Percentiles rank a stretch among this genome's conserved stretches.
These are phyloP conservation scores for Agonopterix heracliana DNA, from an alignment of 2,888 invertebrate genomes.

Conservation along the genomic window DNA sequence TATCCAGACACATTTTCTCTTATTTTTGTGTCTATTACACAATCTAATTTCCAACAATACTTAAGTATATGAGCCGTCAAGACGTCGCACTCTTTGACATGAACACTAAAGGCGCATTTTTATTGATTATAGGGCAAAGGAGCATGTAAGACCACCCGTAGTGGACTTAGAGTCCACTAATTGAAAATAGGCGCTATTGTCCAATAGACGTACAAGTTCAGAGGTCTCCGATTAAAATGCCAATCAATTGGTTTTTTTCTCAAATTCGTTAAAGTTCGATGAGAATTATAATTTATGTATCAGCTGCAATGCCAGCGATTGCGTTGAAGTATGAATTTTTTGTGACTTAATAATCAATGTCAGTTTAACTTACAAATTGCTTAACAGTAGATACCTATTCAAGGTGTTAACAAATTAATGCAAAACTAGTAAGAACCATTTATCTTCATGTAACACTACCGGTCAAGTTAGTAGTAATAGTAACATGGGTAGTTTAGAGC, in stretches of 20 bases:
- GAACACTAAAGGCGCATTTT: constrained; percentile 35
- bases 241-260: constrained; percentile 44
- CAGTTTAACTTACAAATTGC: too few relatives aligned
- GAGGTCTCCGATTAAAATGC: constrained; percentile 48
- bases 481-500: too few relatives aligned
- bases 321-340: background rate
- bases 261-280: constrained; percentile 33
- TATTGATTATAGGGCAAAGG: constrained; percentile 49
- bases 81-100: constrained; percentile 36
- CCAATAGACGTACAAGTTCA: constrained; percentile 46
- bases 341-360: background rate
- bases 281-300: constrained; percentile 4
- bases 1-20: too few relatives aligned
- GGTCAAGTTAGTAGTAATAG: too few relatives aligned
- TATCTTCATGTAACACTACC: too few relatives aligned
- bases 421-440: too few relatives aligned
- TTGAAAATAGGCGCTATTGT: constrained; percentile 50
- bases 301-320: too few relatives aligned
- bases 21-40: constrained; percentile 12
- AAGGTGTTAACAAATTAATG: too few relatives aligned
- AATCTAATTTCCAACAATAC: constrained; percentile 14
- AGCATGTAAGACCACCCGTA: constrained; percentile 50
- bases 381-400: too few relatives aligned
- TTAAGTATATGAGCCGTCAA: constrained; percentile 27
- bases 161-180: constrained; percentile 37